phyloP scores from a whole-genome alignment of 2,797 vertebrate genomes.

The Sylvilagus floridanus region DNA sequence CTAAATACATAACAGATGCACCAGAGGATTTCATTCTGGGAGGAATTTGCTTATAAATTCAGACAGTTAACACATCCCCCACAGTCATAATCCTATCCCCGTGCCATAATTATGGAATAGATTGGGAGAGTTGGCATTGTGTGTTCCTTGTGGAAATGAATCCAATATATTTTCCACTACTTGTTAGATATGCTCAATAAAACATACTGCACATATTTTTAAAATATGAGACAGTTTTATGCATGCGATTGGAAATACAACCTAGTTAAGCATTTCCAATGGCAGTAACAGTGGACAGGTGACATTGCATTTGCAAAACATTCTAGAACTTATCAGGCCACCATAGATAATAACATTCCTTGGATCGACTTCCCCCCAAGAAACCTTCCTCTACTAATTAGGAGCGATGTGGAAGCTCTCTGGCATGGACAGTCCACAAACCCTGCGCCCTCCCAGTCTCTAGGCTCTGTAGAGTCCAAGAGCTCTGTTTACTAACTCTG shows the following conservation, averaged over 20 bases:
- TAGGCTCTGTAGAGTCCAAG: background rate
- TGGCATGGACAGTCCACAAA: background rate
- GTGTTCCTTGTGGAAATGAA: constrained; percentile 67
- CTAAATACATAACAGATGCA: constrained; percentile 62
- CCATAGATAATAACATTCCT: constrained; percentile 22
- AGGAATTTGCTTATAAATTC: constrained; percentile 73
- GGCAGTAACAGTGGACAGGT: constrained; percentile 9
- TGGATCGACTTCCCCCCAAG: background rate
- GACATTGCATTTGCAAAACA: constrained; percentile 43
- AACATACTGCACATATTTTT: constrained; percentile 57
- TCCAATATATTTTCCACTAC: constrained; percentile 67
- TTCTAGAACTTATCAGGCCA: background rate
- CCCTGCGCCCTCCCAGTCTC: background rate
- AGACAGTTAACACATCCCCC: constrained; percentile 45
- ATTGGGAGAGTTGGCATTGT: background rate
- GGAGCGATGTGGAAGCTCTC: background rate
- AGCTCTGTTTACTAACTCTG: background rate
- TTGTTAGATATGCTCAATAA: constrained; percentile 71
- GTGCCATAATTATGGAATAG: background rate
- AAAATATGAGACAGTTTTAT: constrained; percentile 66
- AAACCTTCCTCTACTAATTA: constrained; percentile 40
- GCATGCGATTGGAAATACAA: constrained; percentile 48
- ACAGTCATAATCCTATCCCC: constrained; percentile 6
- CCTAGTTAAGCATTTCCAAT: constrained; percentile 50
- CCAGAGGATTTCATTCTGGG: background rate